phyloP scores from a whole-genome alignment of 2,113 vertebrate genomes.

The Podiceps cristatus region DNA sequence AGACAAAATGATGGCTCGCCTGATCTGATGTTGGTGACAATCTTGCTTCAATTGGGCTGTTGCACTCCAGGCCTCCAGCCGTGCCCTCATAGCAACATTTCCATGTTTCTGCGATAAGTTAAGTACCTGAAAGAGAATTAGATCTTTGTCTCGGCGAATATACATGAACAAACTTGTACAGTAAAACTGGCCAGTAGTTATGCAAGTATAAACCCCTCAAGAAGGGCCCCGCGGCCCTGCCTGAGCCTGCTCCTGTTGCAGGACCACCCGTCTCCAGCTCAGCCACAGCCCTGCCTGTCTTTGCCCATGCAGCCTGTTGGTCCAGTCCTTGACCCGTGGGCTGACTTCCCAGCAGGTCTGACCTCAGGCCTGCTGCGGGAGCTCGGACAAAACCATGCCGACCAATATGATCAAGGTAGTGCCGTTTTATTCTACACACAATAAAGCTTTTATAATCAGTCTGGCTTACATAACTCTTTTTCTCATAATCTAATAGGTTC shows the following conservation, averaged over 20 bases:
- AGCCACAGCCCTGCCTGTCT: neutral
- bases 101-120: neutral
- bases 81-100: neutral
- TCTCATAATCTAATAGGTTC: no score
- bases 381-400: no score
- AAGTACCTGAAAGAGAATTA: neutral
- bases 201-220: neutral
- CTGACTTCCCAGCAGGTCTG: neutral
- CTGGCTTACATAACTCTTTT: no score
- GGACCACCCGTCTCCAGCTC: neutral
- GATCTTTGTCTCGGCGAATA: neutral
- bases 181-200: neutral
- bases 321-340: neutral
- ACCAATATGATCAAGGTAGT: no score
- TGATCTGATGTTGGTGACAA: neutral
- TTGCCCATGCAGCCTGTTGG: neutral
- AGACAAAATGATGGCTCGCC: neutral
- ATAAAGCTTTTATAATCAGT: no score
- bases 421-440: no score
- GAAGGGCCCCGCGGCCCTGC: neutral
- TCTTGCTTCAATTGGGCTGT: neutral
- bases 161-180: neutral
- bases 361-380: neutral
- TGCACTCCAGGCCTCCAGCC: neutral
- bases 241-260: neutral